These are phyloP conservation scores for Pantherophis vulpinus DNA, from an alignment of 2,797 vertebrate species.

Conservation along the genomic window DNA sequence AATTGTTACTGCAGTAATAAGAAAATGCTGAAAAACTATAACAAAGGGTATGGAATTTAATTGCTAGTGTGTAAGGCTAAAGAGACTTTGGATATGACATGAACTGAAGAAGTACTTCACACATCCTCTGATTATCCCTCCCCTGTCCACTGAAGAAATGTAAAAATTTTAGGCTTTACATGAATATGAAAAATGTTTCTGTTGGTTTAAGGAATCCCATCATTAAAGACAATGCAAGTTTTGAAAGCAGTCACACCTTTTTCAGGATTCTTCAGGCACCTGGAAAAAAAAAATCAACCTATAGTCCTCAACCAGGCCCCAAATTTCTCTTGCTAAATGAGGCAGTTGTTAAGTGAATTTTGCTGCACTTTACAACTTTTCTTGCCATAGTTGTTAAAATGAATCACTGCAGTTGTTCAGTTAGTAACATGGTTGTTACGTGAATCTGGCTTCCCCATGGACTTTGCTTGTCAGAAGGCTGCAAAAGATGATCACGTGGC, in stretches of 20 bases:
- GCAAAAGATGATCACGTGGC: background rate
- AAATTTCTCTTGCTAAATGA: background rate
- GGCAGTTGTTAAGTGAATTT: background rate
- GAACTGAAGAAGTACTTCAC: background rate
- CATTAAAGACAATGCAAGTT: background rate
- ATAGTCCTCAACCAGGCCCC: background rate
- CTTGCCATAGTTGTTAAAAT: background rate
- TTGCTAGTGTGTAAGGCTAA: constrained; percentile 20
- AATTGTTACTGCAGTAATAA: constrained; percentile 7
- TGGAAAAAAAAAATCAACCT: background rate
- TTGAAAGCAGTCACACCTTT: background rate
- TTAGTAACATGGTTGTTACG: background rate
- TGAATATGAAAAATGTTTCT: background rate
- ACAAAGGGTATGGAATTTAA: background rate
- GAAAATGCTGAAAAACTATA: constrained; percentile 2
- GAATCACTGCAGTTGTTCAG: background rate
- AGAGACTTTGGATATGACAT: background rate
- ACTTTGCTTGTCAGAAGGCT: background rate
- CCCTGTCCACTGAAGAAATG: background rate
- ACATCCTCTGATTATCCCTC: background rate
- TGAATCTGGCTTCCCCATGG: background rate
- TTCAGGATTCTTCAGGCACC: background rate
- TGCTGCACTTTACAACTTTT: background rate
- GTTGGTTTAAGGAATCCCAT: background rate
- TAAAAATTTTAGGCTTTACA: background rate